phyloP scores from a whole-genome alignment of 2,888 invertebrate genomes.

The Chrysolina americana region DNA sequence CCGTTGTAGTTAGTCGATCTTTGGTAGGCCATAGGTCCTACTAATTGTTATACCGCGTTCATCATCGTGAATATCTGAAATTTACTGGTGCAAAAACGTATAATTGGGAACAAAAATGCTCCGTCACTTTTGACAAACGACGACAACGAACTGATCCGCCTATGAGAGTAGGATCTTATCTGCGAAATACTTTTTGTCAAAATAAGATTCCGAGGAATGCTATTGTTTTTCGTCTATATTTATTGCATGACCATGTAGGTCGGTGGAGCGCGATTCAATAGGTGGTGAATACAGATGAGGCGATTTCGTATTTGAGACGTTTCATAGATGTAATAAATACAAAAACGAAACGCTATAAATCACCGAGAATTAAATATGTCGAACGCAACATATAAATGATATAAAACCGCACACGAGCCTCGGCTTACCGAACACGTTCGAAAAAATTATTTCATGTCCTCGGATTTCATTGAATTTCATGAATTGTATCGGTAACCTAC shows the following conservation, averaged over 20 bases:
- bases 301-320: constrained; percentile 17
- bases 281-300: constrained; percentile 22
- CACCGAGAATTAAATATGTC: constrained; percentile 11
- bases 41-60: too few species aligned
- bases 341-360: constrained; percentile 8
- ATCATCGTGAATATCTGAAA: neutral
- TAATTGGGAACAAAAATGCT: neutral
- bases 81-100: neutral
- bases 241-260: constrained; percentile 22
- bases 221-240: constrained; percentile 20
- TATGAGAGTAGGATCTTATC: constrained; percentile 4
- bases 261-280: constrained; percentile 13
- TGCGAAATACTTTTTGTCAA: constrained; percentile 17
- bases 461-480: constrained; percentile 10
- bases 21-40: too few species aligned
- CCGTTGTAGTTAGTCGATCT: too few species aligned
- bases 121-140: neutral
- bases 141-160: neutral
- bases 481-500: neutral
- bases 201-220: constrained; percentile 13
- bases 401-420: constrained; percentile 4
- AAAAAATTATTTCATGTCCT: constrained; percentile 5
- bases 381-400: constrained; percentile 1
- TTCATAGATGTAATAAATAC: constrained; percentile 21
- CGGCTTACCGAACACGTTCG: neutral